Base-by-base conservation (phyloP, 2,113 vertebrate species). In the Urocynchramus pylzowi region DNA sequence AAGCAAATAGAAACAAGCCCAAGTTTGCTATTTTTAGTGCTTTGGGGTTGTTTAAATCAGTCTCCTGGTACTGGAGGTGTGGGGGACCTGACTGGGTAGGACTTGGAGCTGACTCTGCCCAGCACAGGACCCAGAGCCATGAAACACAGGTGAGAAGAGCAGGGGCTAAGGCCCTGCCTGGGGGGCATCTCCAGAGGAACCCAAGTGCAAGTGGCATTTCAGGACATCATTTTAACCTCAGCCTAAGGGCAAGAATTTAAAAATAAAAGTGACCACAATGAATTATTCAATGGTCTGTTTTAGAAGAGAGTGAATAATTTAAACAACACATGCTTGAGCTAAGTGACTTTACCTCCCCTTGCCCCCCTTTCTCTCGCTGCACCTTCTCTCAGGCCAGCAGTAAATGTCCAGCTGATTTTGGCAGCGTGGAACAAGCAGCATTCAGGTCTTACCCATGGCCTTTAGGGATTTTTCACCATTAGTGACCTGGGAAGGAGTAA, bases 301-400 rank as follows among this genome's bases (percentile, higher is more conserved):
- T 71, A 87, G 84, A 78, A 65, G 59, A 70, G 82, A 59, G 73
- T 91, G 81, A 94, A 94, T 96, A 85, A 97, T 95, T 94, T 26
- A 96, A 88, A 57, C 30, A 64, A 68, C 49, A 45, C 53, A 35
- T 4, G 16, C 45, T 39, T 71, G 77, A 74, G 30, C 30, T 57
- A 42, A 93, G 63, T 19, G 35, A 31, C 11, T 89, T 91, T 67
- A 73, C 47, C 22, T 85, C 21, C 78, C 30, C 49, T 35, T 65
- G 20, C 24, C 31, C 28, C 42, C 1, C 13, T 30, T 80, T 22
- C 28, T 75, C 56, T 80, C 10, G 0, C 20, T 64, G 42, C 60
- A 63, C 73, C 30, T 52, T 81, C 84, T 56, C 87, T 23, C 37
- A 52, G 31, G 73, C 41, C 91, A 78, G 71, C 42, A 41, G 33